Evolutionary conservation across 2,113 vertebrate species (phyloP).

Genomic region (Machaerirhynchus nigripectus): DNA sequence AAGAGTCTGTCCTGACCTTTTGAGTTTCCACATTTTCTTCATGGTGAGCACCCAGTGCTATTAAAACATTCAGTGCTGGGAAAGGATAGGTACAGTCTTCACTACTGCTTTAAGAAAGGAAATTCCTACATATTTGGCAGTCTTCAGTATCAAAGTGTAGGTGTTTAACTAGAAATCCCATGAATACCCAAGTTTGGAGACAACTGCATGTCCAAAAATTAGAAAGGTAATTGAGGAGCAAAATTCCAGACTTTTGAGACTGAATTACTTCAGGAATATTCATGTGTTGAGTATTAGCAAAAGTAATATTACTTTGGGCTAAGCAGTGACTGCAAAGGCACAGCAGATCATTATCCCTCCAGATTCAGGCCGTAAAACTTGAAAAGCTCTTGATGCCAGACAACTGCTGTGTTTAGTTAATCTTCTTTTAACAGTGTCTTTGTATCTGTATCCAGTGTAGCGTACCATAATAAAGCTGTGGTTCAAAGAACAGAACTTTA

Average conservation of each 20-base stretch:
- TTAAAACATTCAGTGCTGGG: conserved; percentile 80
- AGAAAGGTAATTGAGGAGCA: conserved; percentile 70
- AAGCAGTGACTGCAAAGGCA: conserved; percentile 84
- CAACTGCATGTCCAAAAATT: conserved; percentile 73
- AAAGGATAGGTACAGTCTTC: conserved; percentile 73
- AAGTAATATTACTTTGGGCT: conserved; percentile 81
- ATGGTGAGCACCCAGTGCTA: conserved; percentile 76
- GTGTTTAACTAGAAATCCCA: conserved; percentile 77
- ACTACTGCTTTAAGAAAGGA: conserved; percentile 72
- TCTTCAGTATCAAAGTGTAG: conserved; percentile 78
- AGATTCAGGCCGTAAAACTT: conserved; percentile 72
- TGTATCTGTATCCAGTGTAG: conserved; percentile 85
- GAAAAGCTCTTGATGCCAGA: conserved; percentile 77
- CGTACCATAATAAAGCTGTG: conserved; percentile 85
- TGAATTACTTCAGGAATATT: conserved; percentile 72
- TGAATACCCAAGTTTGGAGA: conserved; percentile 77
- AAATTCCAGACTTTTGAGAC: conserved; percentile 72
- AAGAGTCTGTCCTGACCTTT: conserved; percentile 71
- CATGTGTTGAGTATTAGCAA: conserved; percentile 71
- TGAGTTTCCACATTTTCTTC: conserved; percentile 73
- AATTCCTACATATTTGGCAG: conserved; percentile 83
- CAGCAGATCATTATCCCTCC: conserved; percentile 78
- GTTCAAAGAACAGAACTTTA: conserved; percentile 80
- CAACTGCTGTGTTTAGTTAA: conserved; percentile 76
- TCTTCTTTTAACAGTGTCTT: conserved; percentile 79